These are phyloP conservation scores for Notodonta ziczac DNA, from an alignment of 2,888 invertebrate species.

Conservation along the genomic window DNA sequence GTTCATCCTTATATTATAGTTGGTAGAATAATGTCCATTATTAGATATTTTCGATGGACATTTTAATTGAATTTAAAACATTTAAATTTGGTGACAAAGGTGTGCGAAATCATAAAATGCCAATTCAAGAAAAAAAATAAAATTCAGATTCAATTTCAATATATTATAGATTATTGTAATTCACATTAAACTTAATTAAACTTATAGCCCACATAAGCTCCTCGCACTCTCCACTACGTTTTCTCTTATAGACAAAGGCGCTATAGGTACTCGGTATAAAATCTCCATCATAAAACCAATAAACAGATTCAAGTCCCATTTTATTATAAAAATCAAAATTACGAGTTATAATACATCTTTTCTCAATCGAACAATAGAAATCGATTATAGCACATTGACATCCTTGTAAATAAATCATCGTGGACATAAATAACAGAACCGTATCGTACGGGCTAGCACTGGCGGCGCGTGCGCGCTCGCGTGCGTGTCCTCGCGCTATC, in stretches of 20 bases:
- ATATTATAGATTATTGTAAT: constrained; percentile 85
- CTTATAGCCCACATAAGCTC: constrained; percentile 84
- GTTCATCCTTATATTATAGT: neutral
- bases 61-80: constrained; percentile 8
- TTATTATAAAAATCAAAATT: constrained; percentile 85
- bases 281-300: constrained; percentile 84
- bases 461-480: constrained; percentile 45
- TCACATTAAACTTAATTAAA: constrained; percentile 84
- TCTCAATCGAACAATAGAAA: constrained; percentile 81
- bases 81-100: constrained; percentile 40
- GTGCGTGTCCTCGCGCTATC: constrained; percentile 52
- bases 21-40: neutral
- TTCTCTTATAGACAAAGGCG: constrained; percentile 78
- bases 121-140: constrained; percentile 82
- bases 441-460: constrained; percentile 68
- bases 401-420: constrained; percentile 77
- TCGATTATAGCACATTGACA: constrained; percentile 80
- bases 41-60: neutral
- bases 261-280: constrained; percentile 84
- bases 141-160: constrained; percentile 84
- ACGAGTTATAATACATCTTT: constrained; percentile 84
- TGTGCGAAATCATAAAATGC: constrained; percentile 65
- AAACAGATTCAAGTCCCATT: constrained; percentile 85
- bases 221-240: constrained; percentile 77
- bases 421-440: constrained; percentile 81